Evolutionary conservation across 2,797 vertebrate species (phyloP).

Genomic region (Zonotrichia albicollis): DNA sequence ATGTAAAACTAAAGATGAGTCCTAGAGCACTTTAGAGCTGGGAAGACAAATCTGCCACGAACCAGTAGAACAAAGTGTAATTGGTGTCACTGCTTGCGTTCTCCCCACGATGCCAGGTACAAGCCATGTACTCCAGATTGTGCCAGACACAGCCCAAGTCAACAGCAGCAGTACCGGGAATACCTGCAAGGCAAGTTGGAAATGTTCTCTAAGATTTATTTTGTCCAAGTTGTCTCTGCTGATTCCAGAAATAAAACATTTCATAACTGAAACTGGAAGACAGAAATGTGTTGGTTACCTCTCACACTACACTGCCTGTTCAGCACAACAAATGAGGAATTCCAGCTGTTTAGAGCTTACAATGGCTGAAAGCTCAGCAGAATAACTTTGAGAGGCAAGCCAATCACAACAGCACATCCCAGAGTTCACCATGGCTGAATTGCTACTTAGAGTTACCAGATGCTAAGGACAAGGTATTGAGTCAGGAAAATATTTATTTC

Average conservation of each 20-base stretch:
- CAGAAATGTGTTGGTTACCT: not conserved
- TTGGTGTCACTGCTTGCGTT: constrained; percentile 51
- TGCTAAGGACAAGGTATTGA: not conserved
- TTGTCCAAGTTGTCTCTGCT: not conserved
- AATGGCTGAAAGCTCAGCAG: not conserved
- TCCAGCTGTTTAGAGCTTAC: not conserved
- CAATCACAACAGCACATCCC: not conserved
- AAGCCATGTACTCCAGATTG: constrained; percentile 70
- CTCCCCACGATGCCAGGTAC: constrained; percentile 72
- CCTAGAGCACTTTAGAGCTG: not conserved
- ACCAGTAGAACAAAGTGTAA: constrained; percentile 78
- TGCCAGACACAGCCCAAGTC: constrained; percentile 71
- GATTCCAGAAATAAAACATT: not conserved
- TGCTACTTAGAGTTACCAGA: not conserved
- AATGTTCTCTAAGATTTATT: not conserved
- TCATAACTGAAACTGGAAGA: not conserved
- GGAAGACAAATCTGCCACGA: constrained; percentile 13
- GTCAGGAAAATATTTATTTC: not conserved
- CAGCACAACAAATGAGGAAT: not conserved
- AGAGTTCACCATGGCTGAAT: not conserved
- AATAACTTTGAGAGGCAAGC: not conserved
- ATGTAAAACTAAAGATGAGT: not conserved
- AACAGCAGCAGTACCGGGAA: constrained; percentile 69
- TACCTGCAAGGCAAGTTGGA: constrained; percentile 60
- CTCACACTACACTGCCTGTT: not conserved